phyloP scores from a whole-genome alignment of 2,113 vertebrate species.

The Heterocephalus glaber region DNA sequence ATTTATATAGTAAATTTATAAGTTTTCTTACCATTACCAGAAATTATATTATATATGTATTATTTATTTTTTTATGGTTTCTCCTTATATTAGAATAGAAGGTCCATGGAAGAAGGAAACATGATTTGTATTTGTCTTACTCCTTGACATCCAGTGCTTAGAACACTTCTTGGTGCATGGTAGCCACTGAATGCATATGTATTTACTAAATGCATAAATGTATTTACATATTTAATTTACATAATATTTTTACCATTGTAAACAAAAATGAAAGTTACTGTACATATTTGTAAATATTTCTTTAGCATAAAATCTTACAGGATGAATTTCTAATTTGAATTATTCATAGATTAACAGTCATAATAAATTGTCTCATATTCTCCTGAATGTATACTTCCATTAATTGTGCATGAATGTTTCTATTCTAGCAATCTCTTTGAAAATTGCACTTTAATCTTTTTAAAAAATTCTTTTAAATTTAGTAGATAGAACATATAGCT shows the following conservation, averaged over 20 bases:
- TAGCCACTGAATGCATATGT: neutral
- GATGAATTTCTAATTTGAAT: neutral
- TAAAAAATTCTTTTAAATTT: constrained; percentile 10
- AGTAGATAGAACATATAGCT: neutral
- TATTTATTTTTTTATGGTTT: neutral
- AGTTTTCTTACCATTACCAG: neutral
- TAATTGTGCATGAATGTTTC: neutral
- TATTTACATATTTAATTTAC: neutral
- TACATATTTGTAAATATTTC: neutral
- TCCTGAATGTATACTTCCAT: neutral
- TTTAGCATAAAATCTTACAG: neutral
- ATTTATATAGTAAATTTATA: neutral
- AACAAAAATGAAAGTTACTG: constrained; percentile 24
- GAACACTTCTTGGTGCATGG: neutral
- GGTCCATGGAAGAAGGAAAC: neutral
- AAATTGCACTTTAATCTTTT: constrained; percentile 29
- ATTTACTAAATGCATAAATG: neutral
- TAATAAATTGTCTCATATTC: neutral
- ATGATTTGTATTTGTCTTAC: neutral
- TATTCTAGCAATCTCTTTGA: neutral
- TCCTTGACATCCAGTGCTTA: neutral
- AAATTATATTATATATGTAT: neutral
- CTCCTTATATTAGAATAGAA: neutral
- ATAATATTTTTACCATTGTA: neutral
- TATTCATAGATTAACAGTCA: constrained; percentile 1